Conservation (phyloP, 2,797 vertebrate species). For the Enteromius afrohamiltoni region DNA sequence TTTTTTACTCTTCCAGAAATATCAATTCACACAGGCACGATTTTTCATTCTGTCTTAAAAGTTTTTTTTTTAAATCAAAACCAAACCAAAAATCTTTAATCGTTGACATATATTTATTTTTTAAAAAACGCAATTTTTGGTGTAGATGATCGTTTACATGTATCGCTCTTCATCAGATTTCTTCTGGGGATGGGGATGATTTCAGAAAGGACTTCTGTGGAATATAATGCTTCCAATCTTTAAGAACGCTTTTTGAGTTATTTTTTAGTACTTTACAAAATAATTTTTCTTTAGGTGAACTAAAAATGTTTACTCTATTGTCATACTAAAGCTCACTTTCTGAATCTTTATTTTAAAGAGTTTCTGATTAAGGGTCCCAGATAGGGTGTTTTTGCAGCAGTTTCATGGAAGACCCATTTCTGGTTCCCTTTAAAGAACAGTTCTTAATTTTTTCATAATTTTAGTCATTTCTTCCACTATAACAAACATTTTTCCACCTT, state of each 20-base stretch:
- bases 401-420: neutral
- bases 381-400: neutral
- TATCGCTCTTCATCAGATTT: neutral
- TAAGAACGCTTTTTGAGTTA: no score
- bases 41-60: neutral
- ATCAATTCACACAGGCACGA: neutral
- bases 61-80: neutral
- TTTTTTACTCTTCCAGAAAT: neutral
- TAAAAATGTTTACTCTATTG: neutral
- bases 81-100: neutral
- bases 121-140: neutral
- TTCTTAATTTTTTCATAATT: neutral
- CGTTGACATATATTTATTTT: neutral
- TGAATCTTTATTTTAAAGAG: neutral
- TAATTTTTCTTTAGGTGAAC: neutral
- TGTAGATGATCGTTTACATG: neutral
- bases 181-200: neutral
- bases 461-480: neutral
- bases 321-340: neutral
- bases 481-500: neutral
- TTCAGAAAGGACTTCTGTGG: neutral
- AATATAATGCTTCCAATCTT: neutral
- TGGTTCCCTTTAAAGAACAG: neutral
- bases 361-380: neutral
- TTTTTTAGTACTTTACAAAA: neutral